A percentile compares a stretch with the other conserved stretches of the same genome.
phyloP scores from a whole-genome alignment of 2,797 vertebrate genomes.

The Babyrousa celebensis region DNA sequence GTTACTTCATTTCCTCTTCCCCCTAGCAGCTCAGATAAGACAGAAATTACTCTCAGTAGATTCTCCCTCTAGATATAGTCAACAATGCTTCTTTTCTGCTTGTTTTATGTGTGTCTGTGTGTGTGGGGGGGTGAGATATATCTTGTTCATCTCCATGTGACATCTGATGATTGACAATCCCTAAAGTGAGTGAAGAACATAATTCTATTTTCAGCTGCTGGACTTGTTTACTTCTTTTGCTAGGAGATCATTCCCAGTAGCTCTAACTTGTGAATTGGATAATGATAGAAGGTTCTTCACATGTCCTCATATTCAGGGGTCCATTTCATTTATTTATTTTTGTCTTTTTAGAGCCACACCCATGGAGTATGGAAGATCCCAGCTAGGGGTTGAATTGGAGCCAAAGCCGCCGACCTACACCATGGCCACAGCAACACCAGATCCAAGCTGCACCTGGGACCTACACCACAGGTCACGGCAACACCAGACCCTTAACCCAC shows the following conservation, averaged over 20 bases:
- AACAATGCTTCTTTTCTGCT: conserved; percentile 12
- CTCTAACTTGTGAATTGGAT: conserved; percentile 19
- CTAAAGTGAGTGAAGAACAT: not conserved
- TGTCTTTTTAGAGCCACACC: too few species aligned
- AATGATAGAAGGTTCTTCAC: conserved; percentile 36
- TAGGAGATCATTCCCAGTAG: not conserved
- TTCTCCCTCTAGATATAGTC: not conserved
- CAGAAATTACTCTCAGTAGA: not conserved
- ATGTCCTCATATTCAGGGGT: not conserved
- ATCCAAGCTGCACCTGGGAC: too few species aligned
- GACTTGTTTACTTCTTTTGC: not conserved
- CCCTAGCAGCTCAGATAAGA: not conserved
- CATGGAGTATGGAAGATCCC: too few species aligned
- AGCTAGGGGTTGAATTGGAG: too few species aligned
- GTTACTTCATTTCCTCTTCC: not conserved
- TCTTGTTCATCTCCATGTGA: not conserved
- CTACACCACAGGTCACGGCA: too few species aligned
- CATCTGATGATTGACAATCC: conserved; percentile 12
- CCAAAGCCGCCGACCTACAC: too few species aligned
- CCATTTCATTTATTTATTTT: conserved; percentile 23
- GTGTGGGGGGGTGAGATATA: not conserved
- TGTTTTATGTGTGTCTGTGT: not conserved
- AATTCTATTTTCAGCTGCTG: conserved; percentile 31
- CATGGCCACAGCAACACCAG: too few species aligned
- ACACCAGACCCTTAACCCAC: too few species aligned